Evolutionary conservation across 92 coral and sea anemone genomes (phyloP).

Genomic region (Zoanthus sansibaricus): DNA sequence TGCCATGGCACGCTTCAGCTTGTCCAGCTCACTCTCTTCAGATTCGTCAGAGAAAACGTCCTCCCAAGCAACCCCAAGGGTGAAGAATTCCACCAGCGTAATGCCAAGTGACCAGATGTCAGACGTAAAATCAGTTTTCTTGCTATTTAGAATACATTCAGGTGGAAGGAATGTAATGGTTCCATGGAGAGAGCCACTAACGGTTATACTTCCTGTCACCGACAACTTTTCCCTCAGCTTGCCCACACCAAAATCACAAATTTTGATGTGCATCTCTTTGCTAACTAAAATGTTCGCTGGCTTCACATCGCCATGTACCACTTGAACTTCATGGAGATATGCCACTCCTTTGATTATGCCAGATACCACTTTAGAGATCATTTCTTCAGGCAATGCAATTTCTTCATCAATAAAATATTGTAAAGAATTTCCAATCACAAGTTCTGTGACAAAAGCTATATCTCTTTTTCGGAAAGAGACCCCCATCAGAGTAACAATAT

Average conservation of each 20-base stretch:
- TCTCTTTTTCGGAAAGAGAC: slow-evolving; percentile 58
- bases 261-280: slow-evolving; percentile 53
- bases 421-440: slow-evolving; percentile 59
- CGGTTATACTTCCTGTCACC: slow-evolving; percentile 48
- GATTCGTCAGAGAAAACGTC: background rate
- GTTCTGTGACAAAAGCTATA: slow-evolving; percentile 56
- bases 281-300: slow-evolving; percentile 63
- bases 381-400: slow-evolving; percentile 36
- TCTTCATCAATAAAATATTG: slow-evolving; percentile 67
- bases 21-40: background rate
- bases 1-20: slow-evolving; percentile 7
- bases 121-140: slow-evolving; percentile 21
- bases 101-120: slow-evolving; percentile 71
- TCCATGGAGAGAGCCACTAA: slow-evolving; percentile 49
- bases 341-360: slow-evolving; percentile 63
- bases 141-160: slow-evolving; percentile 44
- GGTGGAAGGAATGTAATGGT: slow-evolving; percentile 57
- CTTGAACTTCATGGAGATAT: slow-evolving; percentile 60
- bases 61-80: slow-evolving; percentile 57
- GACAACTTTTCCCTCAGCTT: slow-evolving; percentile 47
- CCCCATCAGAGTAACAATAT: slow-evolving; percentile 61
- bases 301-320: slow-evolving; percentile 64
- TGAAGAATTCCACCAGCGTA: slow-evolving; percentile 56
- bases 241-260: slow-evolving; percentile 69
- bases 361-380: background rate